Base-by-base conservation (phyloP, 2,888 invertebrate species). In the Eremobia ochroleuca region DNA sequence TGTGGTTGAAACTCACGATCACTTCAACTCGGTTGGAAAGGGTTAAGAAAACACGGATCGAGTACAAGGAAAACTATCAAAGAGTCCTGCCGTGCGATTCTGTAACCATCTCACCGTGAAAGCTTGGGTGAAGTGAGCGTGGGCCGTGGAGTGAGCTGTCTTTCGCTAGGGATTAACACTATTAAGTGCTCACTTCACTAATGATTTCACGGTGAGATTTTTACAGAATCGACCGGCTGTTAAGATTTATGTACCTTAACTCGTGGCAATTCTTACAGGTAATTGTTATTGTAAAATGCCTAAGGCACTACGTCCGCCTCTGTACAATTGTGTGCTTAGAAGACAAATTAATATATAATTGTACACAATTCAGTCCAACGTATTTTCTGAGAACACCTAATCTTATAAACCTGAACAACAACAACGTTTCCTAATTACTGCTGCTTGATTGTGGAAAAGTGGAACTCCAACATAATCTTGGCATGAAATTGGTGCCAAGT, bases 1-100 rank as follows among this genome's bases (percentile, higher is more conserved):
- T n/a, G n/a, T n/a, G n/a, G n/a, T n/a, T n/a, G n/a, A n/a, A n/a
- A n/a, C n/a, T n/a, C n/a, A n/a, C n/a, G n/a, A n/a, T n/a, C n/a
- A n/a, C n/a, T n/a, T n/a, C n/a, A n/a, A n/a, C n/a, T n/a, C n/a
- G n/a, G n/a, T n/a, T n/a, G n/a, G n/a, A n/a, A n/a, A n/a, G n/a
- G n/a, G n/a, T n/a, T n/a, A 28, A 18, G 4, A 37, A 25, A 28
- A 76, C 25, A 11, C 31, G 15, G 15, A 34, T 43, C n/a, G 25
- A 28, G 5, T 21, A 58, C 43, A 77, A 65, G 34, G 66, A 78
- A 68, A 62, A 21, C 46, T 37, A 77, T 46, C 40, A 75, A 43
- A 73, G 5, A 43, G 13, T n/a, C n/a, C n/a, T n/a, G n/a, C n/a
- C n/a, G n/a, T n/a, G n/a, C n/a, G n/a, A n/a, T n/a, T n/a, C n/a